Evolutionary conservation across 64 coral and sea anemone genomes (phyloP).

Genomic region (Stichodactyla helianthus): DNA sequence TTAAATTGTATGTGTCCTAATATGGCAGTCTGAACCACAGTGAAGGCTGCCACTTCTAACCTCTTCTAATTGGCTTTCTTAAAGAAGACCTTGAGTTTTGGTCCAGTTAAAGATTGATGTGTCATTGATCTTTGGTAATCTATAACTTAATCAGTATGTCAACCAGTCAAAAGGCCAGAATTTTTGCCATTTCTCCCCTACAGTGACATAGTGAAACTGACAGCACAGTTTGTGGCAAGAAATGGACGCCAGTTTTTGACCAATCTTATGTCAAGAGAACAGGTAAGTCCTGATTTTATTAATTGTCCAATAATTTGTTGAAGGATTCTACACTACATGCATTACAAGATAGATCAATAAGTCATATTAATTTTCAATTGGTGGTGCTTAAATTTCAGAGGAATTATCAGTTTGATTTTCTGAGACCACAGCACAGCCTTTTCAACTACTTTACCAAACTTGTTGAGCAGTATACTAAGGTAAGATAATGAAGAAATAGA

Average conservation of each 20-base stretch:
- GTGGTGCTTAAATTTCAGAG: constrained; percentile 39
- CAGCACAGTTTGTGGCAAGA: constrained; percentile 96
- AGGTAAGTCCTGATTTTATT: constrained; percentile 27
- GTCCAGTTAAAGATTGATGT: no score
- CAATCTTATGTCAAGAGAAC: constrained; percentile 93
- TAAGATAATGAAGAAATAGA: constrained; percentile 5
- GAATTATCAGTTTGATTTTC: constrained; percentile 98
- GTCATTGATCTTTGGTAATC: no score
- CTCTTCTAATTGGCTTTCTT: no score
- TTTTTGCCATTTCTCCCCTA: background rate
- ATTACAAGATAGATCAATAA: no score
- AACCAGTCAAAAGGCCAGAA: no score
- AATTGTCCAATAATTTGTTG: background rate
- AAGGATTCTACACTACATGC: no score
- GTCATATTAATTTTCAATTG: no score
- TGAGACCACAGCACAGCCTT: constrained; percentile 92
- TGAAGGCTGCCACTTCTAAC: no score
- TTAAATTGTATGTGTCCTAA: no score
- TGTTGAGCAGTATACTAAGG: constrained; percentile 98
- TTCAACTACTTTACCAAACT: constrained; percentile 99
- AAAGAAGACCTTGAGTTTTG: no score
- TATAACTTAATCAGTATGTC: no score
- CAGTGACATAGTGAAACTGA: constrained; percentile 88
- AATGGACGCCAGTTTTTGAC: constrained; percentile 95
- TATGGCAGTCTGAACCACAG: no score